Percentiles rank a stretch among this genome's conserved stretches.
phyloP scores from a whole-genome alignment of 2,113 vertebrate genomes.

The Leptobrachium leishanense region DNA sequence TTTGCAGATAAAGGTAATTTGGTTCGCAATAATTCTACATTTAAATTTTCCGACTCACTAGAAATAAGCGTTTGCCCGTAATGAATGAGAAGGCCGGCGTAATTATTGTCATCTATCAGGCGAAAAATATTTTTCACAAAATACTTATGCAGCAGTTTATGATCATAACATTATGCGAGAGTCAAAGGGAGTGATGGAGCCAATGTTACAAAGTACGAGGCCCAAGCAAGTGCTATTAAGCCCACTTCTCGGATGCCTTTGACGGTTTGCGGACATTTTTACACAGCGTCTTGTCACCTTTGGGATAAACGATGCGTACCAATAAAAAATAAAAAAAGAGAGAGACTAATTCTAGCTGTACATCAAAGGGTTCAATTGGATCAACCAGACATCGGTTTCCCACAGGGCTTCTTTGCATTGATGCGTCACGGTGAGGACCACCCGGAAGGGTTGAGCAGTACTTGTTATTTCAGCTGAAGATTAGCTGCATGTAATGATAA shows the following conservation, averaged over 20 bases:
- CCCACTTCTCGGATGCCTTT: conserved; percentile 25
- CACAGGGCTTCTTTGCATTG: not conserved
- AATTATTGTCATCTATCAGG: conserved; percentile 62
- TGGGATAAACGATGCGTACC: conserved; percentile 14
- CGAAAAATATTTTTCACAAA: conserved; percentile 44
- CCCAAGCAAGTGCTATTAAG: conserved; percentile 25
- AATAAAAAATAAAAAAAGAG: not conserved
- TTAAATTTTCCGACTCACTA: conserved; percentile 64
- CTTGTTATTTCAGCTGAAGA: not conserved
- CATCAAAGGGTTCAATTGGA: not conserved
- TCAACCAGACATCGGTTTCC: conserved; percentile 2
- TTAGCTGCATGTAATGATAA: not conserved
- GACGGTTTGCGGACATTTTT: conserved; percentile 38
- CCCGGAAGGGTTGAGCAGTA: no score
- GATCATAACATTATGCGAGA: conserved; percentile 42
- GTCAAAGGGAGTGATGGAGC: conserved; percentile 32
- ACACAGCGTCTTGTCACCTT: conserved; percentile 10
- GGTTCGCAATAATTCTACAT: conserved; percentile 60
- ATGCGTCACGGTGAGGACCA: not conserved
- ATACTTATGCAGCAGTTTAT: conserved; percentile 50
- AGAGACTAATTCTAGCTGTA: conserved; percentile 33
- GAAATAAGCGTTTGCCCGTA: conserved; percentile 54
- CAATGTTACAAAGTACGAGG: conserved; percentile 45
- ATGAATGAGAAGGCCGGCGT: conserved; percentile 56
- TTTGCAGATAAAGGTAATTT: conserved; percentile 67